phyloP scores from a whole-genome alignment of 2,113 vertebrate genomes.

The Cricetomys ansorgei region DNA sequence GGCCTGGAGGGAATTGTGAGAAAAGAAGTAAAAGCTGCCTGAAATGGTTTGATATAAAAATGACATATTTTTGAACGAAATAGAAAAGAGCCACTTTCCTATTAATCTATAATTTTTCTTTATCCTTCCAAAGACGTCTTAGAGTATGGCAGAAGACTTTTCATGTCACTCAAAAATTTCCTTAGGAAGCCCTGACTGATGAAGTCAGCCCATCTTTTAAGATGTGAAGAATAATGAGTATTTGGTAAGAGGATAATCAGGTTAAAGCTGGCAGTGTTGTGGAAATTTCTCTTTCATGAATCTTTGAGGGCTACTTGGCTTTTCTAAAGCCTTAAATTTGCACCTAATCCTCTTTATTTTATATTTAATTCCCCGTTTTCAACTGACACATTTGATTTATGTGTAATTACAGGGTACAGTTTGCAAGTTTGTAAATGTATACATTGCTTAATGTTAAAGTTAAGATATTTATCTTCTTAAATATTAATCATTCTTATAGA shows the following conservation, averaged over 20 bases:
- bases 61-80: conserved; percentile 26
- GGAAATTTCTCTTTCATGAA: conserved; percentile 39
- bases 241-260: conserved; percentile 23
- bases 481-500: not conserved
- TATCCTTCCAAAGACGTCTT: conserved; percentile 24
- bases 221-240: conserved; percentile 19
- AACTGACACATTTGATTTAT: not conserved
- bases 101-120: conserved; percentile 41
- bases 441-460: not conserved
- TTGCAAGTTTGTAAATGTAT: not conserved
- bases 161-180: conserved; percentile 11
- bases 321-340: not conserved
- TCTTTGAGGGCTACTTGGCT: not conserved
- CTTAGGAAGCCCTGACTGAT: conserved; percentile 18
- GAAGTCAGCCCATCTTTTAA: conserved; percentile 29
- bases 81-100: conserved; percentile 48
- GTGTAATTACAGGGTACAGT: not conserved
- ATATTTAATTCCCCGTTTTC: not conserved
- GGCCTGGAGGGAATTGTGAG: not conserved
- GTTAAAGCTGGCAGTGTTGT: not conserved
- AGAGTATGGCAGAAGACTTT: not conserved
- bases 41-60: conserved; percentile 56
- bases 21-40: conserved; percentile 35
- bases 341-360: not conserved
- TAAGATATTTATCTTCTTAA: not conserved